Evolutionary conservation across 2,888 invertebrate species (phyloP).

Genomic region (Campaea margaritaria): DNA sequence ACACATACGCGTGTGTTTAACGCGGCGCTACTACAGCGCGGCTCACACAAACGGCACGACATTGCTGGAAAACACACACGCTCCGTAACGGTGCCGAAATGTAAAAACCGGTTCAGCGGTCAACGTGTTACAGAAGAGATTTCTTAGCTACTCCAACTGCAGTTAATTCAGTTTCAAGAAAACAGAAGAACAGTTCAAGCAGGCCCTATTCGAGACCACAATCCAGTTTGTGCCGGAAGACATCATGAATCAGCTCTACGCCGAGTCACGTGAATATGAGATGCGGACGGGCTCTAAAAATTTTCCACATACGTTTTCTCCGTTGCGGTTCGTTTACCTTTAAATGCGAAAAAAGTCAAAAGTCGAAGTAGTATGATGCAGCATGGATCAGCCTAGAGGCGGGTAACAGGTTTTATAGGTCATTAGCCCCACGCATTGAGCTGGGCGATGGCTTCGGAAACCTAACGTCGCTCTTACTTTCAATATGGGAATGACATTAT

Average conservation of each 20-base stretch:
- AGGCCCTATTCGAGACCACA: conserved; percentile 12
- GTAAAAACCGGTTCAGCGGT: too few relatives aligned
- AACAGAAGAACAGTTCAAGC: conserved; percentile 1
- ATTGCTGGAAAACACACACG: too few relatives aligned
- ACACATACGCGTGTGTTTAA: too few relatives aligned
- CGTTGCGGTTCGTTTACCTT: conserved; percentile 9
- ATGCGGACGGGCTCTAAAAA: neutral
- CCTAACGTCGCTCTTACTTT: conserved; percentile 6
- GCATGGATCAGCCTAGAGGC: conserved; percentile 42
- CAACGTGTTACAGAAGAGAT: too few relatives aligned
- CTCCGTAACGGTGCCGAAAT: too few relatives aligned
- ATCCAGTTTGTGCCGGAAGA: conserved; percentile 24
- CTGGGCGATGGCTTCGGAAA: conserved; percentile 16
- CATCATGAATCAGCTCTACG: conserved; percentile 5
- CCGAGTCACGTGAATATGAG: neutral
- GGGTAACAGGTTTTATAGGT: conserved; percentile 57
- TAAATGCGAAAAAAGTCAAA: conserved; percentile 31
- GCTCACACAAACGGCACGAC: too few relatives aligned
- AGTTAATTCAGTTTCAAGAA: neutral
- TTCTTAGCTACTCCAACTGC: too few relatives aligned
- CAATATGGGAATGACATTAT: conserved; percentile 1
- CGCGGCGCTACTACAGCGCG: too few relatives aligned
- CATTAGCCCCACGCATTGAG: conserved; percentile 50
- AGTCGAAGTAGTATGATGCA: conserved; percentile 30
- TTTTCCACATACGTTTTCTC: conserved; percentile 3